phyloP scores from a whole-genome alignment of 2,797 vertebrate genomes.

The Diplodus sargus region DNA sequence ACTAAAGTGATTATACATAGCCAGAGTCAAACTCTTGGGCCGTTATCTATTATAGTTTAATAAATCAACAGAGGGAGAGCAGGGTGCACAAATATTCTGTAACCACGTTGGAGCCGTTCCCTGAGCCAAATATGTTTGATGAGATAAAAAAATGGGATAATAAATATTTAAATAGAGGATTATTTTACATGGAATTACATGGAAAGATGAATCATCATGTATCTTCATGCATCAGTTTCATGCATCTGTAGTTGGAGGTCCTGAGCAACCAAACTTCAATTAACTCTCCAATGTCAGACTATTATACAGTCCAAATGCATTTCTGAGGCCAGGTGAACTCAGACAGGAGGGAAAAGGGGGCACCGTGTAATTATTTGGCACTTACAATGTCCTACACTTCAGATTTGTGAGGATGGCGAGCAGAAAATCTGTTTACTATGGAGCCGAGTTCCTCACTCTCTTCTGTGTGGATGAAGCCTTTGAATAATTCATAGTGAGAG shows the following conservation, averaged over 20 bases:
- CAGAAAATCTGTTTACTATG: conserved; percentile 87
- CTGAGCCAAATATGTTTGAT: conserved; percentile 61
- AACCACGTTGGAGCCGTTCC: conserved; percentile 45
- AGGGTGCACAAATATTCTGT: conserved; percentile 63
- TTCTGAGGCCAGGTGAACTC: conserved; percentile 72
- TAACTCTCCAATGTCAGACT: conserved; percentile 62
- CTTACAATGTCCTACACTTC: conserved; percentile 80
- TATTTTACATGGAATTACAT: conserved; percentile 50
- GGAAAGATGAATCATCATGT: conserved; percentile 28
- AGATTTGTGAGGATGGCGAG: conserved; percentile 81
- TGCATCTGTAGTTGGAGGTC: conserved; percentile 25
- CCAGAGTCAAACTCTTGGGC: conserved; percentile 72
- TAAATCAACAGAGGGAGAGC: conserved; percentile 74
- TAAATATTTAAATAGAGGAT: conserved; percentile 57
- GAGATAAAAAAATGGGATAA: conserved; percentile 58
- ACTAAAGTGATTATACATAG: conserved; percentile 82
- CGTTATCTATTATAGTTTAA: conserved; percentile 76
- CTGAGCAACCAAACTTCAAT: conserved; percentile 64
- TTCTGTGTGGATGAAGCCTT: conserved; percentile 78
- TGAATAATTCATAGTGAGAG: conserved; percentile 87
- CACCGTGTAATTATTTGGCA: conserved; percentile 80
- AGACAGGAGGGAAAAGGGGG: conserved; percentile 67
- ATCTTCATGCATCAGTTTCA: conserved; percentile 43
- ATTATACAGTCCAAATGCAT: conserved; percentile 63
- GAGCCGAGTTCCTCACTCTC: conserved; percentile 80